These are phyloP conservation scores for Mionectes macconnelli DNA, from an alignment of 2,113 vertebrate species.

Conservation along the genomic window DNA sequence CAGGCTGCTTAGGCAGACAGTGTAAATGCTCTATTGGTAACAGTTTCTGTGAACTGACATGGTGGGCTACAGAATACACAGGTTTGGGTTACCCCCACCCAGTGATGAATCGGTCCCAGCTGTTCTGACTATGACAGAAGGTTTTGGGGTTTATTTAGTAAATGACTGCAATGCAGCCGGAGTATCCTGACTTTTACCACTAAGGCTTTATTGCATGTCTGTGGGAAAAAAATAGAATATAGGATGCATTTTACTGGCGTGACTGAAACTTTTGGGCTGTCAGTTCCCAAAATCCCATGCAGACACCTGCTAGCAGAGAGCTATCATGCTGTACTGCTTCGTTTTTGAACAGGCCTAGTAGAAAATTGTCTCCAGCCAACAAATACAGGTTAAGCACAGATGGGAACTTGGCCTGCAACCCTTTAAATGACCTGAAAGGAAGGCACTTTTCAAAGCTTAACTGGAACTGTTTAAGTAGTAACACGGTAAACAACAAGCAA, in stretches of 20 bases:
- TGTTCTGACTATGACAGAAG: no score
- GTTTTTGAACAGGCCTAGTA: not conserved
- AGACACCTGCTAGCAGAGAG: not conserved
- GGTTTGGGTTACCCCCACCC: no score
- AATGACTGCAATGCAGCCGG: not conserved
- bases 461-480: not conserved
- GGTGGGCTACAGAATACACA: no score
- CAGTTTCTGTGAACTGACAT: no score
- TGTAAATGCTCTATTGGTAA: no score
- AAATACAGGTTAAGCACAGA: constrained; percentile 5
- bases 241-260: not conserved
- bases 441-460: constrained; percentile 30
- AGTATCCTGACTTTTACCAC: not conserved
- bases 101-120: no score
- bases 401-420: constrained; percentile 29
- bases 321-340: not conserved
- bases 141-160: not conserved
- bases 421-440: constrained; percentile 34
- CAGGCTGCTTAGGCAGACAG: no score
- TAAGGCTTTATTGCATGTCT: not conserved
- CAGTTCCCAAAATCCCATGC: not conserved
- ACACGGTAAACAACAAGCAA: not conserved
- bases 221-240: not conserved
- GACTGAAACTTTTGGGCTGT: not conserved
- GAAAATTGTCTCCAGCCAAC: constrained; percentile 19